phyloP scores from a whole-genome alignment of 2,113 vertebrate genomes.

The Ctenomys sociabilis region DNA sequence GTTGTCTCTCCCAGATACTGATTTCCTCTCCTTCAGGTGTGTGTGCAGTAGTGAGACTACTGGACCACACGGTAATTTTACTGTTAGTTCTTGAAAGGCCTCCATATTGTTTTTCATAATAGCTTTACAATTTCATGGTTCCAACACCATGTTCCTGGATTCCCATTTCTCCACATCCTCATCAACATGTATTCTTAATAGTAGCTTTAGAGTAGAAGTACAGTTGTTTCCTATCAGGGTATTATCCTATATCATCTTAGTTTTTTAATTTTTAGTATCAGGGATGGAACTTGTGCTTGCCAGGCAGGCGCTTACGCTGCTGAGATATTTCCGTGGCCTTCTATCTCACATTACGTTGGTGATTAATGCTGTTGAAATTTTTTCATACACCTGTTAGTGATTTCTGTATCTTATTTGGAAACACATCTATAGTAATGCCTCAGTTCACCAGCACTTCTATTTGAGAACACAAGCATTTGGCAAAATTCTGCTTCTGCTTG shows the following conservation, averaged over 20 bases:
- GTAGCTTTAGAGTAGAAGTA: neutral
- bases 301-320: too few species aligned
- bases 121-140: neutral
- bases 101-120: neutral
- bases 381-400: neutral
- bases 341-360: neutral
- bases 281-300: too few species aligned
- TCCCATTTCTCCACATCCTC: neutral
- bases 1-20: neutral
- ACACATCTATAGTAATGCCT: neutral
- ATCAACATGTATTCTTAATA: neutral
- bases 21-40: neutral
- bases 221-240: neutral
- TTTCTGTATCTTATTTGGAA: neutral
- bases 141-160: neutral
- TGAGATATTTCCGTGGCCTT: too few species aligned
- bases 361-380: neutral
- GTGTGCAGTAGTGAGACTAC: neutral
- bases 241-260: neutral
- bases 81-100: neutral
- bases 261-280: too few species aligned
- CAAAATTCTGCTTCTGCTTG: neutral
- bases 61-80: neutral
- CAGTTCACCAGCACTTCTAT: neutral
- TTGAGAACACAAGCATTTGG: neutral